These are phyloP conservation scores for Bubo blakistoni DNA, from an alignment of 2,113 vertebrate genomes.

Conservation along the genomic window DNA sequence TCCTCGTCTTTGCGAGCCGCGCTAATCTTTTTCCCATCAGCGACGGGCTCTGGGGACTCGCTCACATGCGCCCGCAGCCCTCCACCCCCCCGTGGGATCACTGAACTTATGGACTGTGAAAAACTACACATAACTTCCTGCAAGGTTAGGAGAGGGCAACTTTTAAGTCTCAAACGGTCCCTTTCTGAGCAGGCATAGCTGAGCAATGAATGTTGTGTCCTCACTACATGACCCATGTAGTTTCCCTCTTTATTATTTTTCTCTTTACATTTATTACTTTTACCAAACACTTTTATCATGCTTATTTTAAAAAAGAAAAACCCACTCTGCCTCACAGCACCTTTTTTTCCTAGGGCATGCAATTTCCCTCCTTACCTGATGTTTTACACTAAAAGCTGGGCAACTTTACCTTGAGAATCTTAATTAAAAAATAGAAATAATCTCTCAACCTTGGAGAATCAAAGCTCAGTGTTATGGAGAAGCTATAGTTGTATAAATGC, in stretches of 20 bases:
- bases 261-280: neutral
- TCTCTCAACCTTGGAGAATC: neutral
- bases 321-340: neutral
- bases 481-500: neutral
- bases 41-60: neutral
- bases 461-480: neutral
- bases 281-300: neutral
- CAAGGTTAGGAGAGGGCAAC: neutral
- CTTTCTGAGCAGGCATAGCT: neutral
- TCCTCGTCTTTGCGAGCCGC: neutral
- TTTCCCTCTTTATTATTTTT: neutral
- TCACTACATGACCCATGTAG: neutral
- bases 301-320: neutral
- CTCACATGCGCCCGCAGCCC: neutral
- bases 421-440: neutral
- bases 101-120: neutral
- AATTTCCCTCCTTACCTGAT: neutral
- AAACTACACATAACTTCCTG: neutral
- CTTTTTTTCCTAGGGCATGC: neutral
- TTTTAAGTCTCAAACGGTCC: neutral
- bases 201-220: neutral
- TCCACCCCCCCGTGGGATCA: fast-evolving
- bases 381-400: neutral
- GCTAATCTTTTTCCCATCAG: neutral
- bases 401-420: neutral